Evolutionary conservation across 1,140 invertebrate genomes (phyloP).

Genomic region (Plectrocnemia conspersa): DNA sequence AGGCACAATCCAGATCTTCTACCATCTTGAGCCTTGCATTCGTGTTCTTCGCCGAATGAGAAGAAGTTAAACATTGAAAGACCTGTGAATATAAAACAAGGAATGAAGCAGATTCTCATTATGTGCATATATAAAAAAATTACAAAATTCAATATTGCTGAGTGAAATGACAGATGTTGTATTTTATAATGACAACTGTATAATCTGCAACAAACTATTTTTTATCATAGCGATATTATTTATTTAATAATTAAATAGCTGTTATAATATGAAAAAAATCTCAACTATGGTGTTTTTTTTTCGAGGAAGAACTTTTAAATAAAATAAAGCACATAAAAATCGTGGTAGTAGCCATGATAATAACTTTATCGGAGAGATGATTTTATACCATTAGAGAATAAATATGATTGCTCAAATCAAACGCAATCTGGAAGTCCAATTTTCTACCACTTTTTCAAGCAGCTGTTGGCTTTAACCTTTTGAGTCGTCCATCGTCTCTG

Average conservation of each 20-base stretch:
- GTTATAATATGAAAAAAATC: background rate
- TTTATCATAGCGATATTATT: background rate
- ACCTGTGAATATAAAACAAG: background rate
- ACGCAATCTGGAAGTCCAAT: too few relatives aligned
- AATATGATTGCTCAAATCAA: too few relatives aligned
- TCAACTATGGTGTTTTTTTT: too few relatives aligned
- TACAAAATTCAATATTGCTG: background rate
- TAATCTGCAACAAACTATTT: constrained; percentile 1
- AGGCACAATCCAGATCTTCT: constrained; percentile 69
- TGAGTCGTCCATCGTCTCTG: background rate
- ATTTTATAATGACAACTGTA: background rate
- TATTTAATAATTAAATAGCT: background rate
- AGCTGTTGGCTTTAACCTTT: too few relatives aligned
- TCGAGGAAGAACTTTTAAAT: too few relatives aligned
- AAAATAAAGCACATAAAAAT: too few relatives aligned
- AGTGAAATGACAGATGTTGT: background rate
- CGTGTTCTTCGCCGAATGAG: constrained; percentile 70
- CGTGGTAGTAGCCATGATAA: too few relatives aligned
- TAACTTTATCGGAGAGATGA: too few relatives aligned
- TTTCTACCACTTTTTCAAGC: too few relatives aligned
- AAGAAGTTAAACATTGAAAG: constrained; percentile 71
- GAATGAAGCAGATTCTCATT: background rate
- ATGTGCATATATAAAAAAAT: background rate
- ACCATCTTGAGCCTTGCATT: constrained; percentile 66
- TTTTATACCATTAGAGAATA: too few relatives aligned